Base-by-base conservation (phyloP, 2,113 vertebrate species). In the Panthera tigris region DNA sequence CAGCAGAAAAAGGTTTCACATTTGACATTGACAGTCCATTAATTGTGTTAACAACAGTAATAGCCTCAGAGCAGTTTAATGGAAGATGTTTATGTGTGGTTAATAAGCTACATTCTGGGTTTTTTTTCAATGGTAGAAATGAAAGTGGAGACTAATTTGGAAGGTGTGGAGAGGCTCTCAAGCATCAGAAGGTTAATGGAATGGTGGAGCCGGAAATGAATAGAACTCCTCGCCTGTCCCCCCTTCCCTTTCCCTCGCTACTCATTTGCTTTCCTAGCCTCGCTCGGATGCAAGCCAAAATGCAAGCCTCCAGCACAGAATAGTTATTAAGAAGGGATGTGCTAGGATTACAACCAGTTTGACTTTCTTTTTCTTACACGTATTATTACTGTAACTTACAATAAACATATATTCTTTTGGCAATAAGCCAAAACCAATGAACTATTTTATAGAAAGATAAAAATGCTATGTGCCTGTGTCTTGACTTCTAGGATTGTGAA, bases 21-120 rank as follows among this genome's bases (percentile, higher is more conserved):
- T 73, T 71, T 86, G 97, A 97, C 95, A 41, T 33, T 79, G 92
- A 36, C 80, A 65, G 52, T 76, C 3, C 14, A 12, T 95, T 92
- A 33, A 79, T 41, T 74, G n/a, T 89, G 92, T 79, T 73, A 95
- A 86, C 94, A 69, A 55, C n/a, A 23, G n/a, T 69, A 57, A 25
- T 14, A 14, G 7, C 7, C 65, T 31, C 29, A 7, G 63, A 65
- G 55, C 96, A 69, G 50, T 63, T 90, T 87, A 1, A 69, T 41
- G n/a, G 71, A 57, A 80, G 57, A 93, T 68, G 48, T 36, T 85
- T 57, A 48, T 36, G 55, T 79, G 86, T 61, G 36, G 57, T 87
- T 95, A 95, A 80, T 83, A 79, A 79, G 71, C 57, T 48, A 4
- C 33, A 5, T 89, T 90, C 39, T 95, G 63, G 11, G 63, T 2